phyloP scores from a whole-genome alignment of 2,888 invertebrate genomes.

The Philereme vetulata region DNA sequence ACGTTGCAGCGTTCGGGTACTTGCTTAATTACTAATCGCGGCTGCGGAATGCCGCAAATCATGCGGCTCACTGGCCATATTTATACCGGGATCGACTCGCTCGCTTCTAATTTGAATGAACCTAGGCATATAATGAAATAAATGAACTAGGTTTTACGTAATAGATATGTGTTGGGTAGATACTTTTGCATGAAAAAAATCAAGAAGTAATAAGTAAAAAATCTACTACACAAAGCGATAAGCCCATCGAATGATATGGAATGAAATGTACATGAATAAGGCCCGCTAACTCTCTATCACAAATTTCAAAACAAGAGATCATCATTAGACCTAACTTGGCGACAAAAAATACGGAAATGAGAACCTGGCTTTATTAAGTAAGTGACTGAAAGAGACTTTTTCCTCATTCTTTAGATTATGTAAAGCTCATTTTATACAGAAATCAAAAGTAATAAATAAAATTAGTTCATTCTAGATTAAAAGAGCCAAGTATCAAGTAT shows the following conservation, averaged over 20 bases:
- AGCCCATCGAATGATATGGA: too few relatives aligned
- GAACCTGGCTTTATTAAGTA: conserved; percentile 1
- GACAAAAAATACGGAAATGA: conserved; percentile 4
- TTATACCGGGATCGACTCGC: conserved; percentile 20
- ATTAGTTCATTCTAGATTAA: background rate
- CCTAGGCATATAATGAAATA: too few relatives aligned
- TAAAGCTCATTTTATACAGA: background rate
- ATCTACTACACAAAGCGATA: too few relatives aligned
- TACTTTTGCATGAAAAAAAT: background rate
- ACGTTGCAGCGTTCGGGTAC: conserved; percentile 21
- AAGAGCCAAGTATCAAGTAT: conserved; percentile 8
- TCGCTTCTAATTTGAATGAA: conserved; percentile 14
- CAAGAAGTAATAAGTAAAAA: too few relatives aligned
- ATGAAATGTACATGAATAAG: background rate
- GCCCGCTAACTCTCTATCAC: background rate
- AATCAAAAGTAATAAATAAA: conserved; percentile 2
- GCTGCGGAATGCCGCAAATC: conserved; percentile 29
- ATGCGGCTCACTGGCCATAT: conserved; percentile 27
- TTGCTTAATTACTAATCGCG: conserved; percentile 31
- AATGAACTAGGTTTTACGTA: background rate
- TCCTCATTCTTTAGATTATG: conserved; percentile 6
- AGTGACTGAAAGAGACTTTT: background rate
- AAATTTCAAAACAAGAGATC: conserved; percentile 5
- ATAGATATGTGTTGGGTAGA: background rate
- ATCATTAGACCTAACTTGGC: background rate